Conservation (phyloP, 2,888 invertebrate species). For the Hybos culiciformis region DNA sequence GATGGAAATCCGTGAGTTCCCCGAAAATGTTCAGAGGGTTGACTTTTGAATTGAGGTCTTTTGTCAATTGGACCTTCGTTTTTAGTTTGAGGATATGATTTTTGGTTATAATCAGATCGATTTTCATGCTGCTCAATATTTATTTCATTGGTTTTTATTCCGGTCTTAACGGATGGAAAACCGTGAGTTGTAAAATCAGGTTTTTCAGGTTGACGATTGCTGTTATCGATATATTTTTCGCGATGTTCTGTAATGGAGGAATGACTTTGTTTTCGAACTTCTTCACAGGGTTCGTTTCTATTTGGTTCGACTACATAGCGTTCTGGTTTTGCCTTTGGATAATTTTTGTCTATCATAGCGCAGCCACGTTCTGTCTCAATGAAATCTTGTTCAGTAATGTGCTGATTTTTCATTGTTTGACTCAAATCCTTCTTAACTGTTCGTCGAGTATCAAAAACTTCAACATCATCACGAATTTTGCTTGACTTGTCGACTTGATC, state of each 20-base stretch:
- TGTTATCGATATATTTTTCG: not conserved
- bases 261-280: not conserved
- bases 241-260: not conserved
- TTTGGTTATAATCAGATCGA: too few species aligned
- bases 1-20: conserved; percentile 17
- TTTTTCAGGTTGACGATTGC: not conserved
- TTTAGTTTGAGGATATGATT: too few species aligned
- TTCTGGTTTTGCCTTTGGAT: conserved; percentile 9
- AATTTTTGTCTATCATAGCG: conserved; percentile 11
- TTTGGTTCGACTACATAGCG: conserved; percentile 5
- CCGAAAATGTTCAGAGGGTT: not conserved
- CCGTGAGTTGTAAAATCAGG: conserved; percentile 19
- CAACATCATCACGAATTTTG: conserved; percentile 14
- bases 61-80: too few species aligned
- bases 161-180: conserved; percentile 19
- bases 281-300: not conserved
- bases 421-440: conserved; percentile 19
- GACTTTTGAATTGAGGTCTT: not conserved
- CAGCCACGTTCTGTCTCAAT: conserved; percentile 17
- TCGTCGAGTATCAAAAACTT: conserved; percentile 11
- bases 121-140: not conserved
- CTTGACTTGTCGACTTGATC: not conserved
- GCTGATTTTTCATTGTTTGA: conserved; percentile 14
- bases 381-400: conserved; percentile 15
- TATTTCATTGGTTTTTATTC: conserved; percentile 11